Base-by-base conservation (phyloP, 2,113 vertebrate genomes). In the Andinoacara biseriatus region DNA sequence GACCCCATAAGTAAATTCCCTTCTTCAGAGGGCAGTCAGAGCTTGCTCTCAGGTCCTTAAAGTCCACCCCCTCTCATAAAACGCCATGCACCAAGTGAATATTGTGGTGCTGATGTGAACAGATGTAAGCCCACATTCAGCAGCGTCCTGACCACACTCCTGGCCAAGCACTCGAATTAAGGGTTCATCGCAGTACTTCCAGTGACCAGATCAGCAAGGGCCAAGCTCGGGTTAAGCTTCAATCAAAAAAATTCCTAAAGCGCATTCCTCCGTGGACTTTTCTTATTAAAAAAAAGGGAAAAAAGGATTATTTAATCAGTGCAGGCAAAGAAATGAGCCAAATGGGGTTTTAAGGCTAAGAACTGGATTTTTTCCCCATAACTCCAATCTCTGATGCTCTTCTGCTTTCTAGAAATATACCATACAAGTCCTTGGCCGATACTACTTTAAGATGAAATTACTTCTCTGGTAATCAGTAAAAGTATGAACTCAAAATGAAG, bases 231-330 rank as follows among this genome's bases (percentile, higher is more conserved):
- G 86, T 22, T 87, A 92, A 91, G 89, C 85, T 83, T 89, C 82
- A 92, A 91, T 94, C 88, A 87, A 89, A 93, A 78, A 90, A 63
- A 88, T 84, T 90, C 89, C 86, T 92, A 82, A 92, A 92, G 86
- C 76, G 59, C 89, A 91, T 87, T 91, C 76, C 87, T 89, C 17
- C 31, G 4, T 78, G 63, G 75, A 78, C 82, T 49, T 76, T 58
- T 46, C 74, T 76, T 43, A 38, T 43, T 49, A 29, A 69, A 69
- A 69, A 43, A 46, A 72, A 88, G 35, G 35, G 35, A 8, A 1
- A 89, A 90, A 82, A 83, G 84, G 88, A 92, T 90, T 89, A 91
- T 91, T 88, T 82, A 88, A 93, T 93, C 87, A 91, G 87, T 20
- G 60, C 31, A 31, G 14, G 61, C 76, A 76, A 20, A 87, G 31